A percentile compares a stretch with the other conserved stretches of the same genome.
These are phyloP conservation scores for Melanaphis sacchari DNA, from an alignment of 1,140 invertebrate species.

Conservation along the genomic window DNA sequence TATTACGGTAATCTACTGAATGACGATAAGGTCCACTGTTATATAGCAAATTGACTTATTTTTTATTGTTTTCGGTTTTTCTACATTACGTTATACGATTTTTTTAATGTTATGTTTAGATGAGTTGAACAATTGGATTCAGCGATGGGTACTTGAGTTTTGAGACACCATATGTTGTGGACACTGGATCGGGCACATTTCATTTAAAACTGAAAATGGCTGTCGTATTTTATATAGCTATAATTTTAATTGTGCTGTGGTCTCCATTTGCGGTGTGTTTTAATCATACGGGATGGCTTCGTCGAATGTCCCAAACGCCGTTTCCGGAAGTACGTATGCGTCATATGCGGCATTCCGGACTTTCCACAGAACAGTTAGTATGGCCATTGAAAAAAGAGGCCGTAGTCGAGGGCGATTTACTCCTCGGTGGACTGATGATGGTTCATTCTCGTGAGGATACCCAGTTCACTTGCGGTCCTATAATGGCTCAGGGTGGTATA, in stretches of 20 bases:
- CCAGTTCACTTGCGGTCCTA: slow-evolving; percentile 81
- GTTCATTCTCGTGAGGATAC: slow-evolving; percentile 77
- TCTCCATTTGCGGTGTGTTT: background rate
- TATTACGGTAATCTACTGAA: too few relatives aligned
- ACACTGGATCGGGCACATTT: background rate
- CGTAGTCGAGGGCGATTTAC: slow-evolving; percentile 79
- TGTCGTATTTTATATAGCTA: too few relatives aligned
- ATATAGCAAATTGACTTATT: too few relatives aligned
- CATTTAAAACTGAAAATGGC: background rate
- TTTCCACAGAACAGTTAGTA: slow-evolving; percentile 47
- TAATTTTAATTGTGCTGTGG: background rate
- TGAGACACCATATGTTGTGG: background rate
- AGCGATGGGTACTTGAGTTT: background rate
- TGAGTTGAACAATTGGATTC: background rate
- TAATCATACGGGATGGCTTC: slow-evolving; percentile 12
- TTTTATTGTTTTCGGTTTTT: too few relatives aligned
- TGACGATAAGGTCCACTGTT: too few relatives aligned
- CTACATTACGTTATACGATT: too few relatives aligned
- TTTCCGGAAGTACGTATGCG: slow-evolving; percentile 48
- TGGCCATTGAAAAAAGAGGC: slow-evolving; percentile 90
- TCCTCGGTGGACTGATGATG: slow-evolving; percentile 93
- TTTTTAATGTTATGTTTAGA: background rate
- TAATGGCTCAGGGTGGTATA: slow-evolving; percentile 93
- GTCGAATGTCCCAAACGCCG: background rate
- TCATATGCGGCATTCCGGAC: slow-evolving; percentile 33